Evolutionary conservation across 2,888 invertebrate genomes (phyloP).

Genomic region (Chromoteleia sp.): DNA sequence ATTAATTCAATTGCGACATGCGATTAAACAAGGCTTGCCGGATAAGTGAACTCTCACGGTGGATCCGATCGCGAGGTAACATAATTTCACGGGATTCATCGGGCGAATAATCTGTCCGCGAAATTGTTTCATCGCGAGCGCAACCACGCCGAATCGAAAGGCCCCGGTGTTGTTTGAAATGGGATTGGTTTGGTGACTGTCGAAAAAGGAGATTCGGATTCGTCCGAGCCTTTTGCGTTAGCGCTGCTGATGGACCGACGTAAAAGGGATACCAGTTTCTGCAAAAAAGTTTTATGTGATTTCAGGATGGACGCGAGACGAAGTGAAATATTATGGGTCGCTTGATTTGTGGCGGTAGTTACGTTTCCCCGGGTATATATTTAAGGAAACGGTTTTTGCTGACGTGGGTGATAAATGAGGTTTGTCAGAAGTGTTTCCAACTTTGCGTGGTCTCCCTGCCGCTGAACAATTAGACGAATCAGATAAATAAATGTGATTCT

Average conservation of each 20-base stretch:
- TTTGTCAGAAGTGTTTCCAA: not conserved
- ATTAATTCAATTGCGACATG: constrained; percentile 33
- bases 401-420: constrained; percentile 18
- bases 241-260: not conserved
- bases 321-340: constrained; percentile 22
- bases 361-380: not conserved
- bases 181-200: not conserved
- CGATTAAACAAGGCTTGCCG: constrained; percentile 34
- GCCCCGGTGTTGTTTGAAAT: constrained; percentile 5
- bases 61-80: constrained; percentile 2
- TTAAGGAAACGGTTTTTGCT: constrained; percentile 21
- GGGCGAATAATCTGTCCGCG: constrained; percentile 9
- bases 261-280: not conserved
- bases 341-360: constrained; percentile 7
- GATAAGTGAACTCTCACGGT: constrained; percentile 19
- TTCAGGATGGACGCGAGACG: constrained; percentile 11
- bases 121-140: constrained; percentile 3
- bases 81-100: constrained; percentile 12
- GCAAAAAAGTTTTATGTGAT: constrained; percentile 17
- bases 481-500: constrained; percentile 3
- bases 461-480: constrained; percentile 3
- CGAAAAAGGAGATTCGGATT: constrained; percentile 13
- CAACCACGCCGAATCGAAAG: not conserved
- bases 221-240: not conserved
- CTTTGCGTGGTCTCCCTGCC: not conserved